Base-by-base conservation (phyloP, 2,113 vertebrate genomes). In the Alligator mississippiensis region DNA sequence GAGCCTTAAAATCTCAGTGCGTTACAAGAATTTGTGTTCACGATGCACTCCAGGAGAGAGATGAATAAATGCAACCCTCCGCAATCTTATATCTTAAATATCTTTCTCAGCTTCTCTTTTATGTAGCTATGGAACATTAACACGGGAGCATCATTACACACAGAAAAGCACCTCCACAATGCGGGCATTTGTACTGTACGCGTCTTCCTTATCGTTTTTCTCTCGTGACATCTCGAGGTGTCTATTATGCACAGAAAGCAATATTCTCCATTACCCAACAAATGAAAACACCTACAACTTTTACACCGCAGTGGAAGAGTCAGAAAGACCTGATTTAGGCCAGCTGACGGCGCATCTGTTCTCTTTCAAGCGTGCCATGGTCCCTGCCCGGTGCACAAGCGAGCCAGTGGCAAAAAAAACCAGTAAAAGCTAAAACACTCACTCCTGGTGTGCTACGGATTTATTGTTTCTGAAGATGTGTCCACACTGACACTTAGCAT, bases 21-120 rank as follows among this genome's bases (percentile, higher is more conserved):
- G 55, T 91, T 93, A 89, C 30, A 80, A 84, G 88, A 83, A 91
- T 96, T 95, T 90, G 94, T 90, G 90, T 87, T 82, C 6, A 6
- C 18, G 74, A 57, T 81, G 63, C 95, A 80, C 95, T 95, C 89
- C 93, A 38, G 94, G 89, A 93, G 92, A 92, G 5, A 97, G 90
- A 90, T 82, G 92, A 92, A 84, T 82, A 95, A 96, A 93, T 88
- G 96, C 90, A 61, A 77, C 72, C 86, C 90, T 83, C 90, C 87
- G 89, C 90, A 95, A 96, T 55, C 94, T 94, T 80, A 80, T 80
- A 9, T 84, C 89, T 78, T 90, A 81, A 96, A 80, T 87, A 58
- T 82, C 91, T 92, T 93, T 58, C 4, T 30, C 57, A 3, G 58
- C 55, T 89, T 22, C 74, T 87, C 80, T 85, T 81, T 68, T 11